Evolutionary conservation across 2,113 vertebrate species (phyloP).

Genomic region (Sebastes fasciatus): DNA sequence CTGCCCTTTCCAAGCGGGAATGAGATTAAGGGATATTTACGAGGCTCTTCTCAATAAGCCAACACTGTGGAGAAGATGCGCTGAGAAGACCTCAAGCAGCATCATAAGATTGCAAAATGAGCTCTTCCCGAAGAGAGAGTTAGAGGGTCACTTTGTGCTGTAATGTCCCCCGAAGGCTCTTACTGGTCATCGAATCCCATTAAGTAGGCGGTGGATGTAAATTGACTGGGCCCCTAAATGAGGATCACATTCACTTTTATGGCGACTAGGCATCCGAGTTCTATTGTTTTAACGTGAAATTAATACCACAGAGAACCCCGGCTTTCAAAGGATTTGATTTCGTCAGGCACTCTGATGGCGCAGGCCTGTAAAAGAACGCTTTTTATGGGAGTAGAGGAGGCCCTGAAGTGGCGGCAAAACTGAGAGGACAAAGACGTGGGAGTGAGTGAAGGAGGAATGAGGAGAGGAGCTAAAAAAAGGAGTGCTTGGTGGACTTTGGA

Average conservation of each 20-base stretch:
- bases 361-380: conserved; percentile 1
- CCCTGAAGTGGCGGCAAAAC: conserved; percentile 9
- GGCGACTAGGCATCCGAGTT: conserved; percentile 26
- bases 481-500: conserved; percentile 51
- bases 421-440: conserved; percentile 33
- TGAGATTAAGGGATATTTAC: conserved; percentile 58
- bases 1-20: conserved; percentile 56
- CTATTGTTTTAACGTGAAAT: conserved; percentile 55
- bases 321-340: conserved; percentile 66
- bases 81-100: conserved; percentile 12
- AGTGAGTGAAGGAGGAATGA: conserved; percentile 28
- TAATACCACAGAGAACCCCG: conserved; percentile 14
- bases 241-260: conserved; percentile 50
- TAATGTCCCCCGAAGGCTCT: conserved; percentile 49
- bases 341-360: not conserved
- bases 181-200: conserved; percentile 49
- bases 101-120: conserved; percentile 41
- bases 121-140: conserved; percentile 36
- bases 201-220: conserved; percentile 31
- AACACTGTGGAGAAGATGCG: conserved; percentile 21
- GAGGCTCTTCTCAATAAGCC: conserved; percentile 23
- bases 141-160: conserved; percentile 52
- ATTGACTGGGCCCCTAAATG: conserved; percentile 39
- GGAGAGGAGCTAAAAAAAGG: conserved; percentile 40
- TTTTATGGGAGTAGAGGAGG: conserved; percentile 4